Evolutionary conservation across 2,888 invertebrate species (phyloP), one percentile per base, ranked within the genome.

Genomic region (Polyommatus iphigenia): DNA sequence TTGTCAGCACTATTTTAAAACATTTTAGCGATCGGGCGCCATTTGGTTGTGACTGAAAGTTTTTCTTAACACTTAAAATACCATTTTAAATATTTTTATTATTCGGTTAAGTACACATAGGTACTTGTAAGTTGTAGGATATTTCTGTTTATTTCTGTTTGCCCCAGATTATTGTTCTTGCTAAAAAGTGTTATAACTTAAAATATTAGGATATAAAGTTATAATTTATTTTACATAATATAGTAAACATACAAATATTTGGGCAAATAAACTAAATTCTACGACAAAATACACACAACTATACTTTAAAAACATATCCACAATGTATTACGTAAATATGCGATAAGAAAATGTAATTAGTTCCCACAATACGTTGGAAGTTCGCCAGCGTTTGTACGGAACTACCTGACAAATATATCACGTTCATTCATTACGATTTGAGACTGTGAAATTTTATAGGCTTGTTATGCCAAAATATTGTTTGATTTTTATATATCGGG

Each of bases 351-450:
- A 32, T 67, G 15, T 67, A 67, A 67, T 67, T 67, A 67, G 67
- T 32, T 67, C 67, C 15, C 67, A 67, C 67, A 67, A 67, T 67
- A 32, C 15, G 67, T 32, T 67, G 67, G 67, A 67, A 29, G 67
- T 15, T 13, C 15, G 67, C 67, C 67, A 67, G 29, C 67, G 15
- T 29, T 10, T 67, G 29, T 67, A 32, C 67, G 67, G 67, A 67
- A 67, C 67, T 67, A 67, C 62, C 20, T 62, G 62, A 67, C 29
- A 67, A 67, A 67, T 67, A 67, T 67, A 67, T 32, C 67, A 67
- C 18, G 15, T 67, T 67, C 67, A 67, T 67, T 67, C 67, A 67
- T 32, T 32, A 29, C 24, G 8, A 62, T 24, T 67, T 67, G 15
- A 67, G 32, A 29, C 67, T 67, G 13, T 29, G 29, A 32, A 67